Base-by-base conservation (phyloP, 2,113 vertebrate species). In the Mirounga angustirostris region DNA sequence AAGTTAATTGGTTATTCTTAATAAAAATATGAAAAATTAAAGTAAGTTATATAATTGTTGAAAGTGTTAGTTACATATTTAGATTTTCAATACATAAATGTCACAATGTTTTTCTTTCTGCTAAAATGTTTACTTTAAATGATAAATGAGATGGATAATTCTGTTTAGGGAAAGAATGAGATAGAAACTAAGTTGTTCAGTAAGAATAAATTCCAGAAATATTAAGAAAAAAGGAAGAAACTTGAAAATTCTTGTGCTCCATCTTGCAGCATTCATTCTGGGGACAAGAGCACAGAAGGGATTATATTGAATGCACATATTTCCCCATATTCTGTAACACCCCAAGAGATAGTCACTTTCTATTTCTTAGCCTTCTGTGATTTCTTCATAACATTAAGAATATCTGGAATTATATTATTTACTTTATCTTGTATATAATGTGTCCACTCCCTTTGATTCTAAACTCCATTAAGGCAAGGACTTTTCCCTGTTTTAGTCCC, bases 1-100 rank as follows among this genome's bases (percentile, higher is more conserved):
- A 88, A 95, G 1, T 82, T 43, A 94, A 91, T 69, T 18, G 21
- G 9, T 93, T 5, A 36, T 79, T 82, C 28, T 74, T 91, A 24
- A 89, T 94, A 33, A 95, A 94, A 91, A 63, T 89, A 21, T 69
- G 9, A 91, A 94, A 67, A 61, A 61, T 58, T 71, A 89, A 59
- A n/a, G 22, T 94, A 88, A 83, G 9, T 30, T 81, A 54, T 43
- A 46, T n/a, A 84, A 24, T 80, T 74, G 26, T 54, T 65, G 43
- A 28, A 83, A 79, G 2, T 59, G 11, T 79, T 21, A 50, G 3
- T 90, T 80, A 84, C 15, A 21, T 43, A 87, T 40, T 80, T 67
- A 2, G 1, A 54, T 67, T 90, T 58, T 96, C 21, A 65, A 59
- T 46, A 82, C 2, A 11, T 54, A 67, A 79, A 3, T 80, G 2